Conservation (phyloP, 2,113 vertebrate genomes). For the Rhea americana region DNA sequence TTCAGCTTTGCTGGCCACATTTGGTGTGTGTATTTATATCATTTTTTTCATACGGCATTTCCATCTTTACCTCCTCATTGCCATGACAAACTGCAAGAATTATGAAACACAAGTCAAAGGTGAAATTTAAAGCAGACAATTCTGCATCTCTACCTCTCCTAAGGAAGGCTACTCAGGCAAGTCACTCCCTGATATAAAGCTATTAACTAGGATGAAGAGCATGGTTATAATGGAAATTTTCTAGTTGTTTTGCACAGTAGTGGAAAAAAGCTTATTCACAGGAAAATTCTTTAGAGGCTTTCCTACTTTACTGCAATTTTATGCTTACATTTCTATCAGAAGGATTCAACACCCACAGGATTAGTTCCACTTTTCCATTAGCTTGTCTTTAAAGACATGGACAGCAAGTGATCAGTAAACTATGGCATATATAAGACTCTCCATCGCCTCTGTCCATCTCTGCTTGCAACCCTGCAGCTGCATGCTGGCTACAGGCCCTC, state of each 20-base stretch:
- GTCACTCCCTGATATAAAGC: neutral
- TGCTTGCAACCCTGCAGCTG: neutral
- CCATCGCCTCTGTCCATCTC: neutral
- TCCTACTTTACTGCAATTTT: constrained; percentile 34
- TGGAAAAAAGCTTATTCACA: constrained; percentile 21
- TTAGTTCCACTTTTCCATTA: constrained; percentile 35
- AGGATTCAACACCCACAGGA: neutral
- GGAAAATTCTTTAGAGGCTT: neutral
- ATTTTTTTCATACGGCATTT: neutral
- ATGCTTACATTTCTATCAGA: constrained; percentile 1
- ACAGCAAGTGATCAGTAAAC: constrained; percentile 22
- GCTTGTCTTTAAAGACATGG: neutral
- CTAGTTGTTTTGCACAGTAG: constrained; percentile 14
- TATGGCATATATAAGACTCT: neutral
- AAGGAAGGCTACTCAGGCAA: neutral
- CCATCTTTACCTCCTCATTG: neutral
- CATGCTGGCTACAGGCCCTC: neutral
- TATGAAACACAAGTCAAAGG: neutral
- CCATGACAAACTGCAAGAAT: neutral
- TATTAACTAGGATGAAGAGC: neutral
- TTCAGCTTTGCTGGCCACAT: neutral
- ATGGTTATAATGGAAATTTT: constrained; percentile 49
- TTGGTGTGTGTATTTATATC: neutral
- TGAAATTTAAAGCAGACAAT: neutral
- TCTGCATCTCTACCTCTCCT: neutral